Evolutionary conservation across 2,113 vertebrate genomes (phyloP).

Genomic region (Halcyon senegalensis): DNA sequence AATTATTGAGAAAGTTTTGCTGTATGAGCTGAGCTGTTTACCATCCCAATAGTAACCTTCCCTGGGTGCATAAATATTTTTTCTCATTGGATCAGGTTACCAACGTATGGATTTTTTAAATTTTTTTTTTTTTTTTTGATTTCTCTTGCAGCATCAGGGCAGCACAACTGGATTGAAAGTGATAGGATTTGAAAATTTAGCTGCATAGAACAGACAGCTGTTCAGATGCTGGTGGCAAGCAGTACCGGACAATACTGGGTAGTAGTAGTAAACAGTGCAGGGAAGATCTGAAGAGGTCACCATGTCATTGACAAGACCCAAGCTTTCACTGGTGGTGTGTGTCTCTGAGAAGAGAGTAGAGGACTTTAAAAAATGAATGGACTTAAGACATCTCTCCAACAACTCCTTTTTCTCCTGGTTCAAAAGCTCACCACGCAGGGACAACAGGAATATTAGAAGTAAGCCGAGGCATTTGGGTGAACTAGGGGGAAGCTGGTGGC

Average conservation of each 20-base stretch:
- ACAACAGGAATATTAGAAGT: not conserved
- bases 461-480: not conserved
- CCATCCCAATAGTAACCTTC: not conserved
- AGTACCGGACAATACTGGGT: not conserved
- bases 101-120: not conserved
- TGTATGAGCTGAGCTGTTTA: not conserved
- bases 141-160: not conserved
- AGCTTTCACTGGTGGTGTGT: not conserved
- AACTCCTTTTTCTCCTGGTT: not conserved
- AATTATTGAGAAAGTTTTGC: not conserved
- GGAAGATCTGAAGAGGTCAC: not conserved
- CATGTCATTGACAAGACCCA: not conserved
- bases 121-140: not conserved
- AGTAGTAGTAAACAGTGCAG: not conserved
- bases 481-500: not conserved
- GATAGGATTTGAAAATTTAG: not conserved
- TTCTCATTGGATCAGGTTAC: not conserved
- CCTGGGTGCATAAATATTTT: not conserved
- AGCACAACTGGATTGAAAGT: not conserved
- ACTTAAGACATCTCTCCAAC: not conserved
- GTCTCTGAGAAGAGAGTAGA: not conserved
- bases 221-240: not conserved
- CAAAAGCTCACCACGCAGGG: not conserved
- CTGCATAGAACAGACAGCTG: not conserved
- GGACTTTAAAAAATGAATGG: not conserved